Percentiles rank a stretch among this genome's conserved stretches.
These are phyloP conservation scores for Alaudala cheleensis DNA, from an alignment of 2,113 vertebrate genomes.

Conservation along the genomic window DNA sequence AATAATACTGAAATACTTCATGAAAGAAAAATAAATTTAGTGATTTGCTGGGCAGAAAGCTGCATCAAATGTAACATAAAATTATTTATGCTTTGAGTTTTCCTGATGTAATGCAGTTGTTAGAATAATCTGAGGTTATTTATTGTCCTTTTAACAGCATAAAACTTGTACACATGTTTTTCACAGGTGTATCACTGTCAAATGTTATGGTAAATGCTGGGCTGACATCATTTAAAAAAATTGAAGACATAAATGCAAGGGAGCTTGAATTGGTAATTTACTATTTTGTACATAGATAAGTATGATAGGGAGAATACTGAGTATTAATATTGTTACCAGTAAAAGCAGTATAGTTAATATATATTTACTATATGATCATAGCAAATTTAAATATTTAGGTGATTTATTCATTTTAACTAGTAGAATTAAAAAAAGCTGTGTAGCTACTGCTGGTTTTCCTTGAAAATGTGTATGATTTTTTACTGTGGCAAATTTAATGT, in stretches of 20 bases:
- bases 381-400: neutral
- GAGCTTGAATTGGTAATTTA: slow-evolving; percentile 90
- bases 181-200: slow-evolving; percentile 87
- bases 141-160: neutral
- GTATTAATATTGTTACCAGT: neutral
- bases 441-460: neutral
- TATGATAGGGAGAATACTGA: neutral
- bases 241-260: slow-evolving; percentile 89
- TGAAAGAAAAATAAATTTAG: neutral
- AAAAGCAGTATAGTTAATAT: neutral
- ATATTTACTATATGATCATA: neutral
- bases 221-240: slow-evolving; percentile 92
- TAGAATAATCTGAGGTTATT: slow-evolving; percentile 24
- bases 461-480: neutral
- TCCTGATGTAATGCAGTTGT: neutral
- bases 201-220: slow-evolving; percentile 94
- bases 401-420: neutral
- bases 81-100: slow-evolving; percentile 1
- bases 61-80: neutral
- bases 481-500: neutral
- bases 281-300: neutral
- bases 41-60: neutral
- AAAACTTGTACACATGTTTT: slow-evolving; percentile 17
- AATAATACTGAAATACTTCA: neutral
- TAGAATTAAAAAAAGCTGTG: neutral